Evolutionary conservation across 1,140 invertebrate species (phyloP).

Genomic region (Cydia pomonella): DNA sequence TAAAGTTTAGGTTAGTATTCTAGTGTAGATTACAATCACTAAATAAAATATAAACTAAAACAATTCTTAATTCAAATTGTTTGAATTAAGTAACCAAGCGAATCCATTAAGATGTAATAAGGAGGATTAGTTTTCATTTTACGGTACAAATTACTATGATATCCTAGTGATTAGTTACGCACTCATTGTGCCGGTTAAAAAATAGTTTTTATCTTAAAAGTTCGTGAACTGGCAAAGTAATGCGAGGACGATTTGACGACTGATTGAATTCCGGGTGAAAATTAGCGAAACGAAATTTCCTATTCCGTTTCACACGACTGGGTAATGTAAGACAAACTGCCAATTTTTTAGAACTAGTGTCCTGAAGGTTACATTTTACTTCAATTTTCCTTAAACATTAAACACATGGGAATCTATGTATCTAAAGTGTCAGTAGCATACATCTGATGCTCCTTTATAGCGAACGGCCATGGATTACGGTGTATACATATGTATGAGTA

Average conservation of each 20-base stretch:
- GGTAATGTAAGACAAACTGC: not conserved
- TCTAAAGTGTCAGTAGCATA: too few relatives aligned
- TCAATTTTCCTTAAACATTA: not conserved
- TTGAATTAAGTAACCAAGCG: too few relatives aligned
- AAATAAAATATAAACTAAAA: too few relatives aligned
- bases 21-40: too few relatives aligned
- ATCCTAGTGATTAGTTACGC: not conserved
- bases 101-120: too few relatives aligned
- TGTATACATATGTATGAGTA: too few relatives aligned
- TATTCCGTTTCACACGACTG: conserved; percentile 16
- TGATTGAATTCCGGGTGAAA: not conserved
- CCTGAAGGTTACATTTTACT: not conserved
- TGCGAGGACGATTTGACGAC: not conserved
- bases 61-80: too few relatives aligned
- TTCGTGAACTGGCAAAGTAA: conserved; percentile 4
- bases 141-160: not conserved
- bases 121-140: not conserved
- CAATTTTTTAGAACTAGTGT: not conserved
- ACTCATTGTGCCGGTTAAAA: not conserved
- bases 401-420: too few relatives aligned
- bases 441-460: too few relatives aligned
- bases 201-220: conserved; percentile 19
- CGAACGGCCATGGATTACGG: too few relatives aligned
- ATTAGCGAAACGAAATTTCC: conserved; percentile 31
- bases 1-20: too few relatives aligned